Evolutionary conservation across 2,888 invertebrate genomes (phyloP), one percentile per base, ranked within the genome.

Genomic region (Aspidiotus rigidus): DNA sequence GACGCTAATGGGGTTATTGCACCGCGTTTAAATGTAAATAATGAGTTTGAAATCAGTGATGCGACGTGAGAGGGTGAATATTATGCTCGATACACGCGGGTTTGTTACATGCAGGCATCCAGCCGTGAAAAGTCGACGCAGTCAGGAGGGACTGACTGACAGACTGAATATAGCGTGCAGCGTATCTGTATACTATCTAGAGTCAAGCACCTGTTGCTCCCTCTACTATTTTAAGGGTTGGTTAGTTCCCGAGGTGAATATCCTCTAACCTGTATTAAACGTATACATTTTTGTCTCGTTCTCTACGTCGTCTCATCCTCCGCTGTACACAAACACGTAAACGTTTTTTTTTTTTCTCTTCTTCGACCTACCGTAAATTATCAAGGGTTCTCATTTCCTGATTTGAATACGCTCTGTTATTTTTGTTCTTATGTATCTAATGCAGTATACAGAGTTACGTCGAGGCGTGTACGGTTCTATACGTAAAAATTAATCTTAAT

Each of bases 1-100:
- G 59, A 59, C 60, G 16, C 60, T 60, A 67, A 67, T 67, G 67
- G 67, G 67, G 67, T 67, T 67, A 67, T 67, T 67, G 67, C 67
- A 56, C 67, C 57, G 53, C 57, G 44, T 57, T 28, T 28, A 44
- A 44, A 63, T 67, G 67, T 67, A 67, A 67, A 67, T 67, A 67
- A 60, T 59, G 41, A 60, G 67, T 57, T 66, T 40, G 42, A 56
- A 66, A 59, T 41, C 15, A 42, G 28, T 40, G 59, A 59, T 59
- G 59, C 59, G 59, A 11, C 11, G 59, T 28, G 39, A 16, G 59
- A 16, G 59, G 28, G 59, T 49, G 49, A 49, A 49, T 49, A 49
- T n/a, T 28, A 28, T 28, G 28, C 28, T 28, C 28, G 28, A 17
- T 55, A 59, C 39, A 61, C 49, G 62, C 62, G 62, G 40, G n/a